Base-by-base conservation (phyloP, 2,113 vertebrate genomes). In the Balaeniceps rex region DNA sequence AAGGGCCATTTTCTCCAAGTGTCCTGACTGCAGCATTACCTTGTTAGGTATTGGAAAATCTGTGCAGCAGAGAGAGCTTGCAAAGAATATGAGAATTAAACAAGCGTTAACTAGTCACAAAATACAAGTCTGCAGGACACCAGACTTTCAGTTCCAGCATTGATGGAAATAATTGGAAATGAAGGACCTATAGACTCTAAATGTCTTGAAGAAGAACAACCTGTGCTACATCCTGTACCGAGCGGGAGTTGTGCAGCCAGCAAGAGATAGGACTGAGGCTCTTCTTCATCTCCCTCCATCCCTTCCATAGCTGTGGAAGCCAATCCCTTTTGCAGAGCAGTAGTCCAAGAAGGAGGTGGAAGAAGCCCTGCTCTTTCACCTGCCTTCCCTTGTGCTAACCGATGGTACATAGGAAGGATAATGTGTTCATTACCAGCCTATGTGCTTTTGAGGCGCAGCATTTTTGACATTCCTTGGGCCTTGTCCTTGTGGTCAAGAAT, bases 11-110 rank as follows among this genome's bases (percentile, higher is more conserved):
- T 92, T 76, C 55, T 58, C 19, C 8, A 19, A 60, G 25, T 38
- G n/a, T n/a, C n/a, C 42, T 60, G 16, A 29, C 14, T 42, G 47
- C 36, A 87, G 16, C 22, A 18, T 28, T 49, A 12, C 0, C 0
- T 28, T 38, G 10, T 42, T 63, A 76, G 28, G 31, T 26, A 52
- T 65, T 17, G 47, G 60, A 78, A 93, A 71, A 68, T 44, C 21
- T 69, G 10, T 19, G n/a, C 33, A 84, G 17, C n/a, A 28, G 38
- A 49, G 19, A 57, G 36, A 93, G 52, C 40, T 89, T 82, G 5
- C 7, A 79, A 47, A 69, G 49, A 75, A 24, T 36, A 10, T 10
- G 29, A 92, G 16, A 86, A 69, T 58, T 75, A 63, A 84, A 71
- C 26, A 71, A 47, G 3, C 4, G 78, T 78, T 63, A 92, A 51